Evolutionary conservation across 2,113 vertebrate genomes (phyloP), one percentile per base, ranked within the genome.

Genomic region (Mus pahari): DNA sequence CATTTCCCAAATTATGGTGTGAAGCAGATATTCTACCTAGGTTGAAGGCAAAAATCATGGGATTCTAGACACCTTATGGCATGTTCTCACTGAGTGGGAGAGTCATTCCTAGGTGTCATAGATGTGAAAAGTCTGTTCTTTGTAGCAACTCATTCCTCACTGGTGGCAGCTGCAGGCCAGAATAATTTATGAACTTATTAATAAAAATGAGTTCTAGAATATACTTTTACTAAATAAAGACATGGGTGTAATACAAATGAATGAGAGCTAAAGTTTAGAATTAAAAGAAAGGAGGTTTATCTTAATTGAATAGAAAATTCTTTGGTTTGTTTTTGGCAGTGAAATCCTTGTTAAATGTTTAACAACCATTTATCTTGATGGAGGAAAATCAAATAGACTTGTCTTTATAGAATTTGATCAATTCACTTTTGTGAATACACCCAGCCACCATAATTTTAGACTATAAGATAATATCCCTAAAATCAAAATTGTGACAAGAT

Each of bases 191-290:
- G n/a, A 26, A 75, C 26, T 0, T 22, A 62, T n/a, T 70, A 62
- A 71, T 75, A 24, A 87, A 90, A 96, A 87, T 62, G 66, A 1
- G 22, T 87, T 87, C 70, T 22, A 91, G 26, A 53, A 22, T n/a
- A 68, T 64, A n/a, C 20, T 74, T 58, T 68, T 74, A 55, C 7
- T 39, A 73, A 73, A 17, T 62, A 86, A 66, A 17, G 0, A 5
- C 17, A 26, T 39, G 12, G 26, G 10, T 64, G 74, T 77, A 5
- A 50, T 71, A 62, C 62, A 4, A 45, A 39, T 86, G 31, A 33
- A n/a, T 93, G 39, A 77, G 9, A 45, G 33, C 28, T n/a, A 22
- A 70, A 2, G 7, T 74, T 75, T 31, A 42, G 36, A 92, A 83
- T 74, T 0, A 8, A 53, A 74, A 78, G 1, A 8, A 3, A 82